Conservation (phyloP, 1,140 invertebrate species). For the Trichonephila clavata region DNA sequence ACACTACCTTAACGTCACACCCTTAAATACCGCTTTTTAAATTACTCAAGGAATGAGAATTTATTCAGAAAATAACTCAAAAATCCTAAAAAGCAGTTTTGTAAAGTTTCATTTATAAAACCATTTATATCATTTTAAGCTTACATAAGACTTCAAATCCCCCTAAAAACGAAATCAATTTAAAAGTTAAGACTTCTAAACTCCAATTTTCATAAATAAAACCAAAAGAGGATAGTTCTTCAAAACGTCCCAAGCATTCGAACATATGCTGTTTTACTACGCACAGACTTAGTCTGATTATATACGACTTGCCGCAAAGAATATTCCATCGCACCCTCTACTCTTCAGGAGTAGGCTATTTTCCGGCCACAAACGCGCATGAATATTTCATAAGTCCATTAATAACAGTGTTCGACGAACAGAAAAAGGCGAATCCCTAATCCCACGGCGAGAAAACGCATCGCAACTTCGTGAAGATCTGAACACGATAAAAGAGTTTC, state of each 20-base stretch:
- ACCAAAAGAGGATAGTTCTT: too few species aligned
- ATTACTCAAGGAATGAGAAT: too few species aligned
- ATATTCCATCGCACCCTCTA: background rate
- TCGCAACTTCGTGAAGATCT: background rate
- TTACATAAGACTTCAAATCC: too few species aligned
- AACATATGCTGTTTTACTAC: background rate
- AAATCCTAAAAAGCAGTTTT: too few species aligned
- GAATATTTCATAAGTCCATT: constrained; percentile 46
- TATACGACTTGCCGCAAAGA: background rate
- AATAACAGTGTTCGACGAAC: background rate
- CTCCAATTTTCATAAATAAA: too few species aligned
- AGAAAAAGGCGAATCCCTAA: background rate
- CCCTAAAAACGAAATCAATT: too few species aligned
- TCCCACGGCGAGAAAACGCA: constrained; percentile 16
- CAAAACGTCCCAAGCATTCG: background rate
- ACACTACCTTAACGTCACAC: too few species aligned
- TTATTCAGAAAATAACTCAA: too few species aligned
- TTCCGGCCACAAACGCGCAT: background rate
- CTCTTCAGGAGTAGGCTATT: background rate
- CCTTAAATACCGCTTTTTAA: too few species aligned
- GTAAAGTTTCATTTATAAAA: too few species aligned
- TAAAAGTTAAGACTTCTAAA: too few species aligned
- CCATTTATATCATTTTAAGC: too few species aligned
- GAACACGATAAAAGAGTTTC: background rate
- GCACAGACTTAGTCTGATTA: background rate